A percentile compares a stretch with the other conserved stretches of the same genome.
Conservation (phyloP, 2,888 invertebrate species). For the Caenorhabditis wallacei region DNA sequence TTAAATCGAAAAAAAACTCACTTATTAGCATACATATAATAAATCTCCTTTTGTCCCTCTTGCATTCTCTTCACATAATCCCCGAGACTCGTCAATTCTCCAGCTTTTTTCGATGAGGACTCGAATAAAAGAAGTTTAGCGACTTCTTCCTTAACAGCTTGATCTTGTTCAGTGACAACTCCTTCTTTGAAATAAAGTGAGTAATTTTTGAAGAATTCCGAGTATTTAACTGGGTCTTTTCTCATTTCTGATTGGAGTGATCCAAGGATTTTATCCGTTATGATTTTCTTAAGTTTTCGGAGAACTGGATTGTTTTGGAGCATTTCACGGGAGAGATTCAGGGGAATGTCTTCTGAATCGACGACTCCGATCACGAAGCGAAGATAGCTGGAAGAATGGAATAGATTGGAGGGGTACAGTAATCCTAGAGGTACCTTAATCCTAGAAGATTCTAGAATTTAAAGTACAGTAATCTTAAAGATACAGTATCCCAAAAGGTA, state of each 20-base stretch:
- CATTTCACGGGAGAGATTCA: constrained; percentile 96
- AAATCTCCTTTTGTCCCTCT: constrained; percentile 91
- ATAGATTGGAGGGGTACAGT: constrained; percentile 86
- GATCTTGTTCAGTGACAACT: constrained; percentile 91
- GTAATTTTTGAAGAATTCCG: constrained; percentile 93
- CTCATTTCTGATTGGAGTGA: constrained; percentile 87
- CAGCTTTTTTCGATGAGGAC: constrained; percentile 87
- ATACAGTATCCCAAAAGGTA: too few relatives aligned
- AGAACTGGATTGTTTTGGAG: constrained; percentile 95
- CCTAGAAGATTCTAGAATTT: too few relatives aligned
- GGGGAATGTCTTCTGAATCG: constrained; percentile 98
- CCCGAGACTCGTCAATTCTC: constrained; percentile 86
- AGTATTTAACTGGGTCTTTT: constrained; percentile 91
- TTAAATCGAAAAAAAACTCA: constrained; percentile 83
- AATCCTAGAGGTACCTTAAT: too few relatives aligned
- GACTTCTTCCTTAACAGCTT: constrained; percentile 93
- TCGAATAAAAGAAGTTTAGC: constrained; percentile 93
- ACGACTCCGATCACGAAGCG: constrained; percentile 97
- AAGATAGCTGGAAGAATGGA: constrained; percentile 88
- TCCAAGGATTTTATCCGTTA: constrained; percentile 87
- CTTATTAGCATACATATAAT: constrained; percentile 95
- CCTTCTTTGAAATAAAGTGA: constrained; percentile 96
- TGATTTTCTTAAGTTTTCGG: constrained; percentile 90
- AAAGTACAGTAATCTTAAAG: too few relatives aligned
- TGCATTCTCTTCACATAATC: constrained; percentile 91